Evolutionary conservation across 2,113 vertebrate genomes (phyloP).

Genomic region (Thermophis baileyi): DNA sequence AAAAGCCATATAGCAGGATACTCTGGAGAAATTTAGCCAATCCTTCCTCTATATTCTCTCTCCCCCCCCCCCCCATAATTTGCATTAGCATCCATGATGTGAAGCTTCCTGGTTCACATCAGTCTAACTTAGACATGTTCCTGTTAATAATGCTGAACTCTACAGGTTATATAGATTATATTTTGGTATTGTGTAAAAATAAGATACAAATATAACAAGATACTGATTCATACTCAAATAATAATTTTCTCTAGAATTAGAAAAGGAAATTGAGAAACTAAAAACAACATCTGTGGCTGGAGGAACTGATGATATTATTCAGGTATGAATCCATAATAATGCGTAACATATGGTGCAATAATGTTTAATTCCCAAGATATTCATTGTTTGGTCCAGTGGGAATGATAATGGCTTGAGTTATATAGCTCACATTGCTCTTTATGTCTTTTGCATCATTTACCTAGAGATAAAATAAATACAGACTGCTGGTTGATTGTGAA

Average conservation of each 20-base stretch:
- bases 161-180: background rate
- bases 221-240: background rate
- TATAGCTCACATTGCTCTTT: background rate
- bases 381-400: background rate
- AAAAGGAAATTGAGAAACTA: conserved; percentile 83
- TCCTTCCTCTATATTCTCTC: background rate
- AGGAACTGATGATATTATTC: conserved; percentile 79
- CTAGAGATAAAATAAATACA: background rate
- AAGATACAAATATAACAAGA: background rate
- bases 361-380: background rate
- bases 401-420: background rate
- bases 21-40: background rate
- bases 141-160: background rate
- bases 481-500: background rate
- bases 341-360: background rate
- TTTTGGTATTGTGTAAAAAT: background rate
- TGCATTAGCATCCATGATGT: background rate
- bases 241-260: conserved; percentile 76
- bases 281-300: conserved; percentile 68
- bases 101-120: background rate
- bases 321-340: conserved; percentile 70
- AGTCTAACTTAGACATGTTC: background rate
- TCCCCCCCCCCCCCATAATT: background rate
- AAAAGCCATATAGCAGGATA: background rate
- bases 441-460: background rate